Conservation (phyloP, 2,797 vertebrate genomes). For the Ambastaia sidthimunki region DNA sequence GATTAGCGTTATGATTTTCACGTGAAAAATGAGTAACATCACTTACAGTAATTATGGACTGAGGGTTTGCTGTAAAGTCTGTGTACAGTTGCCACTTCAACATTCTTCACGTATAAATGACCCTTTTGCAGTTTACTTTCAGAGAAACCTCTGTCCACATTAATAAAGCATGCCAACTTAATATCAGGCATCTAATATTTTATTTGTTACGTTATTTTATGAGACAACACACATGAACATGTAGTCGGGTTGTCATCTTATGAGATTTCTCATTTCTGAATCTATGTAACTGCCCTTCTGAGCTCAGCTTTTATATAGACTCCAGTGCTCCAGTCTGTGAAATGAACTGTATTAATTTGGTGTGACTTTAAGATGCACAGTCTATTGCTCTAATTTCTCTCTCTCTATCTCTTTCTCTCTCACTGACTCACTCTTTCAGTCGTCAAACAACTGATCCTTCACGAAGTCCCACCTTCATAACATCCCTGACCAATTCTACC, state of each 20-base stretch:
- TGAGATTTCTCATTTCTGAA: not conserved
- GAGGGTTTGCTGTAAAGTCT: too few species aligned
- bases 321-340: slow-evolving; percentile 52
- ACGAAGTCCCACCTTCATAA: not conserved
- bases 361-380: slow-evolving; percentile 58
- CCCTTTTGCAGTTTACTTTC: too few species aligned
- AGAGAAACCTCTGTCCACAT: too few species aligned
- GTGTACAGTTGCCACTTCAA: too few species aligned
- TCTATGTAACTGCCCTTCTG: not conserved
- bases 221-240: not conserved
- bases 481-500: not conserved
- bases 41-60: too few species aligned
- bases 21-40: too few species aligned
- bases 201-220: not conserved
- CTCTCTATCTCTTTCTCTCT: not conserved
- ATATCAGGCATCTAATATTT: not conserved
- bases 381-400: slow-evolving; percentile 45
- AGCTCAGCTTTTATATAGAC: not conserved
- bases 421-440: not conserved
- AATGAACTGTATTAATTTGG: slow-evolving; percentile 64
- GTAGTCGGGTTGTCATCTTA: not conserved
- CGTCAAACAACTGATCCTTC: slow-evolving; percentile 1
- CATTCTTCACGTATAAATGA: too few species aligned
- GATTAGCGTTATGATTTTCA: too few species aligned
- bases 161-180: not conserved